These are phyloP conservation scores for Ephydatia muelleri DNA, from an alignment of 37 sponge, comb jelly and placozoan species.

Conservation along the genomic window DNA sequence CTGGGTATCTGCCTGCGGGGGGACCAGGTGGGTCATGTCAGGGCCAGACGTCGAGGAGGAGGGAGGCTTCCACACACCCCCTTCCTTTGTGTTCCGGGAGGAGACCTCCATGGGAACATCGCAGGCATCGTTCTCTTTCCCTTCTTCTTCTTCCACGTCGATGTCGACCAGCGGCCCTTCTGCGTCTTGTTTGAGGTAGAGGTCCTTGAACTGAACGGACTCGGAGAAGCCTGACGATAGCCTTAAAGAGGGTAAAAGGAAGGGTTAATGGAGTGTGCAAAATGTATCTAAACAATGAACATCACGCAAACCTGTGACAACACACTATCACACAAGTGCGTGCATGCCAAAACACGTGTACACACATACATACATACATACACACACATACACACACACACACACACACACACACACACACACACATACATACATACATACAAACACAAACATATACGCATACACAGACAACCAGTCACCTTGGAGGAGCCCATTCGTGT, in stretches of 20 bases:
- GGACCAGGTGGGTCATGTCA: neutral
- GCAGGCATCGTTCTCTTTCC: neutral
- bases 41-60: neutral
- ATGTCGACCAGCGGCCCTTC: constrained; percentile 50
- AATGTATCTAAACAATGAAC: neutral
- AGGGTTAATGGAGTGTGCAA: neutral
- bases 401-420: constrained; percentile 33
- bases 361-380: constrained; percentile 51
- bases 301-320: neutral
- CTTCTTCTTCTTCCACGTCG: constrained; percentile 32
- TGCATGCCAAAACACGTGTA: constrained; percentile 20
- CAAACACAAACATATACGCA: neutral
- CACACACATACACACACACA: constrained; percentile 32
- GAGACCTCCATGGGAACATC: neutral
- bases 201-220: constrained; percentile 30
- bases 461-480: constrained; percentile 60
- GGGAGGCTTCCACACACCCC: neutral
- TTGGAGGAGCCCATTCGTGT: constrained; percentile 93
- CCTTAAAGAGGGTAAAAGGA: constrained; percentile 6
- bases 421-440: neutral
- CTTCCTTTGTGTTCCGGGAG: neutral
- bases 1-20: constrained; percentile 15
- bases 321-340: neutral
- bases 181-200: constrained; percentile 40
- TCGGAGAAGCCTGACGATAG: constrained; percentile 31